Percentiles rank a stretch among this genome's conserved stretches.
Conservation (phyloP, 2,888 invertebrate genomes). For the Adelphocoris suturalis region DNA sequence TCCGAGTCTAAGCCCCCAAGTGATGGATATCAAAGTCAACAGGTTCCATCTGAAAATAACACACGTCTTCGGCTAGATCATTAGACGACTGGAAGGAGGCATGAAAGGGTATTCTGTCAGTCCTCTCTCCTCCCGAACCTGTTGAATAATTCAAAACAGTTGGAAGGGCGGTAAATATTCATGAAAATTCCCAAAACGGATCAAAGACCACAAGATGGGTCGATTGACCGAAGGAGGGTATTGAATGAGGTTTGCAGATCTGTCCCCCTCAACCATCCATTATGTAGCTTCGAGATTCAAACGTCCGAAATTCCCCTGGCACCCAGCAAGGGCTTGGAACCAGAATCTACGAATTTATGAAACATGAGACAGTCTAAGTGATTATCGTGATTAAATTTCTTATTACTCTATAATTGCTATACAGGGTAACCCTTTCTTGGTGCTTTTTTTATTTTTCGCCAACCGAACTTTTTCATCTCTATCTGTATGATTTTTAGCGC, state of each 20-base stretch:
- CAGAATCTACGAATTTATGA: too few species aligned
- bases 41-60: constrained; percentile 11
- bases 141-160: constrained; percentile 32
- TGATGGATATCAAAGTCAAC: constrained; percentile 16
- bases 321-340: too few species aligned
- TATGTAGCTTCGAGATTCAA: neutral
- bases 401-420: too few species aligned
- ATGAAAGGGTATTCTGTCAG: neutral
- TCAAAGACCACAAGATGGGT: constrained; percentile 32
- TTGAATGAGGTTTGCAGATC: constrained; percentile 4
- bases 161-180: constrained; percentile 27
- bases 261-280: neutral
- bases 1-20: neutral
- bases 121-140: neutral
- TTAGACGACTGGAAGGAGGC: neutral
- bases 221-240: constrained; percentile 3
- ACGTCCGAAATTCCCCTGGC: too few species aligned
- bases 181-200: constrained; percentile 32
- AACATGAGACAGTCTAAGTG: too few species aligned
- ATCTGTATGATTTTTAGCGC: too few species aligned
- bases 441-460: too few species aligned
- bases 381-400: too few species aligned
- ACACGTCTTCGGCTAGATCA: neutral
- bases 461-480: too few species aligned
- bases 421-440: too few species aligned